Base-by-base conservation (phyloP, 2,113 vertebrate genomes). In the Daubentonia madagascariensis region DNA sequence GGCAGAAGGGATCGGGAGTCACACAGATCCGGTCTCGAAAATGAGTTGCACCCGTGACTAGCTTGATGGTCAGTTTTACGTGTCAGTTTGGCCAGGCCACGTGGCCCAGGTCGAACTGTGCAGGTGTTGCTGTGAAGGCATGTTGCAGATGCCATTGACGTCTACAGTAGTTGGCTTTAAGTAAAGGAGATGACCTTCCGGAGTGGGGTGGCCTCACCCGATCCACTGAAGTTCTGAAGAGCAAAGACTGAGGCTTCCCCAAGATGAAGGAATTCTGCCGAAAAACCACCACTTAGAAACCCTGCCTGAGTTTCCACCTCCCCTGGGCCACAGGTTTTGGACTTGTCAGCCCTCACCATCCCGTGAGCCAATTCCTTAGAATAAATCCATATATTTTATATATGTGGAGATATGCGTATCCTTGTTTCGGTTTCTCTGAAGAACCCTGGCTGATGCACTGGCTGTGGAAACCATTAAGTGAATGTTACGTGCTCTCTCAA, bases 81-180 rank as follows among this genome's bases (percentile, higher is more conserved):
- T 12, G 54, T 52, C 54, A 30, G 0, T 12, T 10, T 78, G 20
- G 52, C 37, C 10, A 6, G 57, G 48, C 54, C 2, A 0, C 0
- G 73, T 13, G 1, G 23, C 14, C 37, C 14, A 0, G 22, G 10
- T 76, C 20, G 32, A 17, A 75, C 17, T 8, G 12, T 45, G 35
- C 16, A 0, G 12, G 1, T 0, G 32, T 6, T 0, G 20, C 84
- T 16, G 22, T 12, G 45, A 22, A 28, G 32, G 17, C 0, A 9
- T 12, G n/a, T 17, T 32, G 68, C 9, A 8, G 40, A 5, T 12
- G 54, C n/a, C 37, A 9, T 22, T 54, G 5, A 30, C 37, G 1
- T 43, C 63, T 13, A 4, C 35, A 1, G 1, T 16, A 32, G 65
- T 25, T 28, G 35, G 30, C 72, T n/a, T 67, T 16, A 16, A 11